Base-by-base conservation (phyloP, 2,113 vertebrate genomes). In the Speoplatyrhinus poulsoni region DNA sequence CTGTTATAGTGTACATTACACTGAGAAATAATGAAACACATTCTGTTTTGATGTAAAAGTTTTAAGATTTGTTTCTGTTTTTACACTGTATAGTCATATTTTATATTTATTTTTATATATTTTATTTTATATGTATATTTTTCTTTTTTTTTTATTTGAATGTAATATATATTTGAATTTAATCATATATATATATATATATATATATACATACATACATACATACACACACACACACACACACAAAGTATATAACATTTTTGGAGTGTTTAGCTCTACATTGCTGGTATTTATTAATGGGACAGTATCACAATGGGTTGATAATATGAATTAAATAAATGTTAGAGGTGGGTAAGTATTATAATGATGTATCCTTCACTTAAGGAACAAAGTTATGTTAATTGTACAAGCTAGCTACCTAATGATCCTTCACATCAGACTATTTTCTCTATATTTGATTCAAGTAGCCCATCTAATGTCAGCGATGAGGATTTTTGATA, bases 1-100 rank as follows among this genome's bases (percentile, higher is more conserved):
- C 70, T 65, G 67, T 67, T 73, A 85, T 93, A 82, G 93, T 94
- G 93, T 94, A 94, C 89, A 92, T 94, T 94, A 94, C 93, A 94
- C 93, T 92, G 92, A 76, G 55, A 75, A 73, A 67, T 60, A 67
- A 32, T 59, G 32, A 67, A 26, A 73, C 53, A 10, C 70, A 84
- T 72, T 83, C 79, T 89, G 78, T 91, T 90, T 70, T 85, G 79
- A 67, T 84, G 82, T 92, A 85, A 91, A 92, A 82, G 82, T 81
- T 87, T 81, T 84, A 19, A 19, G 19, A 70, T 85, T 82, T 80
- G 69, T 89, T 88, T 81, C 60, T 79, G 56, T 82, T 70, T 90
- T 89, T 87, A 85, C 85, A 89, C 80, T 88, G 85, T 91, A 89
- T 80, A 87, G 26, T 26, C 26, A 26, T 26, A 26, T 26, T 73